Conservation (phyloP, 2,797 vertebrate species). For the Psittacula derbiana region DNA sequence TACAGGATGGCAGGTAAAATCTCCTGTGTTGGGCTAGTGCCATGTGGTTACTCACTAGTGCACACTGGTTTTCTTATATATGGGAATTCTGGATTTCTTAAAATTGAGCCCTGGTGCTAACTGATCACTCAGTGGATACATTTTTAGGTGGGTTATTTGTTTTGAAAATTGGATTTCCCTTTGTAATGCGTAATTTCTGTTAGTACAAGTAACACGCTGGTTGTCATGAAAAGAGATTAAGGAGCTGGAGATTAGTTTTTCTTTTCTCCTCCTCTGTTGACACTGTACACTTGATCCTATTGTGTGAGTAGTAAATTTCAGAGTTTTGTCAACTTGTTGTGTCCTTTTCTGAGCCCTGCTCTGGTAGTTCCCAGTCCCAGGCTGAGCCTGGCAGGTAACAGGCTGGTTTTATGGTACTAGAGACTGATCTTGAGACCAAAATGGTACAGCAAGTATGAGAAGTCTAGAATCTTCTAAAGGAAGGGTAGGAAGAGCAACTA, state of each 20-base stretch:
- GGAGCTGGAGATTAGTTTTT: not conserved
- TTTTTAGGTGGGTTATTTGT: not conserved
- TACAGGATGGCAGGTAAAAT: not conserved
- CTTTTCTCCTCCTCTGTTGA: conserved; percentile 13
- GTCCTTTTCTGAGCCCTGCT: not conserved
- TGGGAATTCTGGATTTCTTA: not conserved
- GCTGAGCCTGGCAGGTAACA: not conserved
- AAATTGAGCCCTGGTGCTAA: not conserved
- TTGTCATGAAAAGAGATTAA: not conserved
- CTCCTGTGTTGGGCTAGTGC: not conserved
- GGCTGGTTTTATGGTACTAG: not conserved
- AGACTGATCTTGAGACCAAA: not conserved
- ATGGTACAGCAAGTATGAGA: not conserved
- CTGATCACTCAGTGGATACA: not conserved
- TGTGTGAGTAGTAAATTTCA: not conserved
- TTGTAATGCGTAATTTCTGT: not conserved
- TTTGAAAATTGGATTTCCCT: not conserved
- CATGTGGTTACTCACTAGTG: not conserved
- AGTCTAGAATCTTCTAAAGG: not conserved
- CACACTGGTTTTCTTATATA: not conserved
- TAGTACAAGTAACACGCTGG: not conserved
- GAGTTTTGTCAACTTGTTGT: conserved; percentile 29
- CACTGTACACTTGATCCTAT: not conserved
- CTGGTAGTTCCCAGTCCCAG: not conserved
- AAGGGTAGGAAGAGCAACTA: not conserved